A percentile compares a stretch with the other conserved stretches of the same genome.
Conservation (phyloP, 2,797 vertebrate genomes). For the Monodelphis domestica region DNA sequence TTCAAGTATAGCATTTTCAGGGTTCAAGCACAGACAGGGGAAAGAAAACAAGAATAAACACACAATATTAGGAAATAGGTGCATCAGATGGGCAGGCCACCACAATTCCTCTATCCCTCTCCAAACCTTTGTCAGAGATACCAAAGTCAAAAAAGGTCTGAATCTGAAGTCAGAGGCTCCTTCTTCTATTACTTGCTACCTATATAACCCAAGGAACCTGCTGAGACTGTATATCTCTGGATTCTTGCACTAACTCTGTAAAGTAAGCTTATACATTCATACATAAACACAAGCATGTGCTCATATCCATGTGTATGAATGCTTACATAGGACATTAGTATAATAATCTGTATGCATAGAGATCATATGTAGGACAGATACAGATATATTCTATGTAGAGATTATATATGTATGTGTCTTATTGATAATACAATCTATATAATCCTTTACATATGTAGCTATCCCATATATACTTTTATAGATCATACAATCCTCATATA, state of each 20-base stretch:
- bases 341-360: background rate
- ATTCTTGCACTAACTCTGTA: background rate
- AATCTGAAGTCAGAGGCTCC: background rate
- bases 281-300: background rate
- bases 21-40: background rate
- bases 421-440: no score
- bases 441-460: background rate
- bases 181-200: background rate
- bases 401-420: no score
- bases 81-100: background rate
- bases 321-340: background rate
- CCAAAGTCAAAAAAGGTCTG: background rate
- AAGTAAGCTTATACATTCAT: no score
- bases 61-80: background rate
- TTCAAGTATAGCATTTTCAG: background rate
- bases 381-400: background rate
- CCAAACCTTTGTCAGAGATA: background rate
- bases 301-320: no score
- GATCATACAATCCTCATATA: background rate
- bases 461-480: background rate
- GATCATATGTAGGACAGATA: background rate
- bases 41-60: background rate
- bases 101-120: no score
- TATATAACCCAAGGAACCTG: background rate
- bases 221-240: background rate